Percentiles rank a stretch among this genome's conserved stretches.
Conservation (phyloP, 2,113 vertebrate species). For the Triplophysa siluroides region DNA sequence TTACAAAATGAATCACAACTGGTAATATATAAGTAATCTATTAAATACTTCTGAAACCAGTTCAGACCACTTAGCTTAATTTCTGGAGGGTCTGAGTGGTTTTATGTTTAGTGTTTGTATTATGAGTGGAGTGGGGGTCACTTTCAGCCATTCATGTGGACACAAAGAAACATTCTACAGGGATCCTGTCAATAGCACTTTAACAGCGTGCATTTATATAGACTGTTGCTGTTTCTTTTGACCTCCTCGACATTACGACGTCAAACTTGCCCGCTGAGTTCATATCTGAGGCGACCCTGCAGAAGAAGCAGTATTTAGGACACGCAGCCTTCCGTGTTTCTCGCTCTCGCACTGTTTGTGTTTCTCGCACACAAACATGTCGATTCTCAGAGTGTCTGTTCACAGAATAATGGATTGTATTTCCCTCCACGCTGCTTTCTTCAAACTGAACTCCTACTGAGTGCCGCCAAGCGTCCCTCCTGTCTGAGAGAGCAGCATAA, state of each 20-base stretch:
- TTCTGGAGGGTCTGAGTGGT: not conserved
- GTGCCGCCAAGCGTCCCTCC: conserved; percentile 58
- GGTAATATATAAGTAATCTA: no score
- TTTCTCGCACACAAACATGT: not conserved
- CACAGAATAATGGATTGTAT: conserved; percentile 43
- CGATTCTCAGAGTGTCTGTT: conserved; percentile 13
- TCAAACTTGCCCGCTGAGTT: conserved; percentile 47
- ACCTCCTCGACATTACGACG: conserved; percentile 43
- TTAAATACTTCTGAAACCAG: no score
- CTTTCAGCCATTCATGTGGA: conserved; percentile 39
- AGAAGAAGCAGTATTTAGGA: not conserved
- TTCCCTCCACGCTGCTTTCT: conserved; percentile 23
- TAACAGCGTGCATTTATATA: conserved; percentile 52
- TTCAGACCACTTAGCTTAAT: not conserved
- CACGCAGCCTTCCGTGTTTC: no score
- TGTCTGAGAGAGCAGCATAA: conserved; percentile 14
- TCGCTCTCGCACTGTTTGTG: not conserved
- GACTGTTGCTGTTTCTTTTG: conserved; percentile 58
- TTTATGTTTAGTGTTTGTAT: conserved; percentile 5
- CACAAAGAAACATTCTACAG: conserved; percentile 60
- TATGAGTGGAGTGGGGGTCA: conserved; percentile 51
- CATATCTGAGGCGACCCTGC: conserved; percentile 38
- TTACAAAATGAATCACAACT: no score
- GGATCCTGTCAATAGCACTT: conserved; percentile 55
- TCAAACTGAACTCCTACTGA: conserved; percentile 62